phyloP scores from a whole-genome alignment of 1,140 invertebrate species.

The Samia ricini region DNA sequence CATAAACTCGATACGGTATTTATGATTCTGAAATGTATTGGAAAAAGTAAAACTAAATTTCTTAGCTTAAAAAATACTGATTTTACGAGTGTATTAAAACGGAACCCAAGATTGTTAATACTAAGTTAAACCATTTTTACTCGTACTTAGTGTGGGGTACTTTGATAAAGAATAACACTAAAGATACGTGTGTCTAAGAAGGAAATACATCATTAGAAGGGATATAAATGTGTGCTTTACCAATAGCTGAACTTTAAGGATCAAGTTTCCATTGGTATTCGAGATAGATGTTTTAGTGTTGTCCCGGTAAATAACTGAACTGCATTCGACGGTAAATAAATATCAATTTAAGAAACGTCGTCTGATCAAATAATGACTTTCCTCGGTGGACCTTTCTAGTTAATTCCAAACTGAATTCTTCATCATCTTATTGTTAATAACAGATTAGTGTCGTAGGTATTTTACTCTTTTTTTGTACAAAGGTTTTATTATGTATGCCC shows the following conservation, averaged over 20 bases:
- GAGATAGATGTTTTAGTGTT: not conserved
- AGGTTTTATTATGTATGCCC: too few species aligned
- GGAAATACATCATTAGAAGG: not conserved
- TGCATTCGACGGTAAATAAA: not conserved
- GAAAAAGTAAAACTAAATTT: not conserved
- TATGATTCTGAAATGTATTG: not conserved
- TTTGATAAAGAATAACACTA: not conserved
- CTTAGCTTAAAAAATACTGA: not conserved
- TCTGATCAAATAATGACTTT: too few species aligned
- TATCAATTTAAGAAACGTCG: too few species aligned
- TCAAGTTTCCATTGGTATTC: not conserved
- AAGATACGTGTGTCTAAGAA: not conserved
- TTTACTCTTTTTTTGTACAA: too few species aligned
- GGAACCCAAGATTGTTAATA: not conserved
- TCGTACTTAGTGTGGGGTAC: not conserved
- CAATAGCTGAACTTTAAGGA: not conserved
- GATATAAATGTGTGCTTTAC: not conserved
- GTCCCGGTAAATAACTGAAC: not conserved
- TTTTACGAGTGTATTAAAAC: not conserved
- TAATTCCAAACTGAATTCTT: too few species aligned
- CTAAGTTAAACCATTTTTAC: not conserved
- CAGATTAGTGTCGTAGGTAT: too few species aligned
- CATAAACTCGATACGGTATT: not conserved
- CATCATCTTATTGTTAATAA: too few species aligned
- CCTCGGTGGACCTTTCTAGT: too few species aligned